Evolutionary conservation across 2,888 invertebrate genomes (phyloP), one percentile per base, ranked within the genome.

Genomic region (Gymnosoma rotundatum): DNA sequence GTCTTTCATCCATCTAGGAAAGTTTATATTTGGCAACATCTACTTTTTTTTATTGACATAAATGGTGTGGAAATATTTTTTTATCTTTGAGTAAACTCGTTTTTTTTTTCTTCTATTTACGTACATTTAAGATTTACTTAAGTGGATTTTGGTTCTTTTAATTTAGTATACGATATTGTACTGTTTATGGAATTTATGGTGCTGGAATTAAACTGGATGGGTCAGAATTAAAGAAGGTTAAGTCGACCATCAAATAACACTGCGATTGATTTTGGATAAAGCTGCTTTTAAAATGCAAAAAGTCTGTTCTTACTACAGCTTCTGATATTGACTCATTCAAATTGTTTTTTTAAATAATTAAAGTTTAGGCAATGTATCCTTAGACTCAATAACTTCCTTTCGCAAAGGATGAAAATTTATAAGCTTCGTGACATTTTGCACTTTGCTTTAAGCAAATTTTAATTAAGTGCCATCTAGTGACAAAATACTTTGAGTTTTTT

Each of bases 51-150:
- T 50, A 42, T 45, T 50, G 42, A 70, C 81, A 81, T 72, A 82
- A 76, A 82, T 76, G 75, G 75, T 45, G 64, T 70, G 75, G 75
- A 76, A 66, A 70, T 64, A 32, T 81, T 64, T 81, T 64, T 80
- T 7, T 21, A 67, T 78, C 16, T 5, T 56, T 60, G 20, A n/a
- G 2, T 25, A 12, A 0, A 56, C 10, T 20, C 18, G n/a, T 52
- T 61, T 45, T 36, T 16, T 32, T 32, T 25, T 70, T 50, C 21
- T 63, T 61, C 52, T 38, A 70, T 78, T 61, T 69, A 38, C 50
- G 36, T 64, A 48, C 21, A 64, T 75, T 56, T 56, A 38, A 38
- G 66, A 66, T 66, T 48, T 48, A 66, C 21, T 66, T 56, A 56
- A 58, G 21, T 42, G n/a, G 25, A 21, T 21, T 32, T 54, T 58